Conservation (phyloP, 2,797 vertebrate species). For the Hipposideros larvatus region DNA sequence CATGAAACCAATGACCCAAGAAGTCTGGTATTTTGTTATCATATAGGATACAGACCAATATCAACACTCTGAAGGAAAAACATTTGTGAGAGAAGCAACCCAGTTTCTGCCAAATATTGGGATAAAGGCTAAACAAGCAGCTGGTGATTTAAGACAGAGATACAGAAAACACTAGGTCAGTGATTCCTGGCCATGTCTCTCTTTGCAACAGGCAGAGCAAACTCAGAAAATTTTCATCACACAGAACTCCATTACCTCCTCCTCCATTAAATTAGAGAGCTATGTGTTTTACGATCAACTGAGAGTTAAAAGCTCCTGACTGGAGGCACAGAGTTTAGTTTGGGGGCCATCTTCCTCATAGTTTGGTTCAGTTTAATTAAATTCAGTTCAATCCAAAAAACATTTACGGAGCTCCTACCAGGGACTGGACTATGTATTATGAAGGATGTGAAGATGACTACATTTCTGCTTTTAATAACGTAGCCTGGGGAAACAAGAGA, state of each 20-base stretch:
- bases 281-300: background rate
- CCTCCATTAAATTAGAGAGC: background rate
- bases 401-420: background rate
- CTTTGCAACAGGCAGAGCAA: background rate
- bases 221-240: conserved; percentile 1
- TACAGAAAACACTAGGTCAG: conserved; percentile 54
- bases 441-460: background rate
- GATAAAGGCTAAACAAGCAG: conserved; percentile 77
- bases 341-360: background rate
- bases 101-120: conserved; percentile 63
- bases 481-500: background rate
- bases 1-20: conserved; percentile 74
- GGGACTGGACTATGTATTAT: background rate
- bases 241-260: background rate
- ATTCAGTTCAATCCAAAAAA: background rate
- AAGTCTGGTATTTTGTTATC: conserved; percentile 83
- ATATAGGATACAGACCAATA: conserved; percentile 76
- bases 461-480: background rate
- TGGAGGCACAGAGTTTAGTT: background rate
- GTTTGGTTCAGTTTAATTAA: background rate
- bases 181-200: background rate
- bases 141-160: conserved; percentile 76
- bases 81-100: conserved; percentile 69
- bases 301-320: background rate
- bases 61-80: conserved; percentile 80